Percentiles rank a stretch among this genome's conserved stretches.
These are phyloP conservation scores for Clarias fuscus DNA, from an alignment of 2,797 vertebrate species.

Conservation along the genomic window DNA sequence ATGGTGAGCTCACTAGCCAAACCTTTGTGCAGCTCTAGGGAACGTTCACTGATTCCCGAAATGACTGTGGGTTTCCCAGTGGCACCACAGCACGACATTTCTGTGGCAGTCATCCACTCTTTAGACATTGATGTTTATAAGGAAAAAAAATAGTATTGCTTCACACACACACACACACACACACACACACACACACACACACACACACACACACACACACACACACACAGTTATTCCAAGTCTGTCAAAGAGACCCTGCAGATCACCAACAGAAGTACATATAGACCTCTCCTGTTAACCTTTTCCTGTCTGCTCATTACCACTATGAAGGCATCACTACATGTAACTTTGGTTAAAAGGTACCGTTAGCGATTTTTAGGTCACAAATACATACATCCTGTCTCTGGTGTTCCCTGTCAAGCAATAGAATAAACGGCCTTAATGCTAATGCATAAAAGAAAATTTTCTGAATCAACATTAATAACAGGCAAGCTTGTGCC, in stretches of 20 bases:
- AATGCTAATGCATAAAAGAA: background rate
- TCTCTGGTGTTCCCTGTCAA: background rate
- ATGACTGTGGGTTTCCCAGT: constrained; percentile 39
- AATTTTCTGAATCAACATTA: background rate
- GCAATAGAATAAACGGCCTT: background rate
- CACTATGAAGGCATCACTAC: background rate
- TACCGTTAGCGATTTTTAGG: background rate
- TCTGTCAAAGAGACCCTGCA: constrained; percentile 8
- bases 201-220: constrained; percentile 38
- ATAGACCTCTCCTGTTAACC: background rate
- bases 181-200: too few relatives aligned
- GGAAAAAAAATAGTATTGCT: constrained; percentile 50
- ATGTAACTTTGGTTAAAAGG: background rate
- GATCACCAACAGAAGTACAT: background rate
- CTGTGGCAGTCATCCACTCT: constrained; percentile 34
- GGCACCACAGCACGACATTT: constrained; percentile 37
- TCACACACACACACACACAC: constrained; percentile 24
- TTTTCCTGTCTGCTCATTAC: background rate
- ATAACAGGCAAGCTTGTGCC: background rate
- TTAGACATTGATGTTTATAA: constrained; percentile 51
- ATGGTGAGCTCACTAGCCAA: constrained; percentile 40
- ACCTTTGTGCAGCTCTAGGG: constrained; percentile 25
- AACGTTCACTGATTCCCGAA: constrained; percentile 28
- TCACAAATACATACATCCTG: background rate
- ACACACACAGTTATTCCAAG: constrained; percentile 37